Conservation (phyloP, 1,140 invertebrate species). For the Drosophila saltans region DNA sequence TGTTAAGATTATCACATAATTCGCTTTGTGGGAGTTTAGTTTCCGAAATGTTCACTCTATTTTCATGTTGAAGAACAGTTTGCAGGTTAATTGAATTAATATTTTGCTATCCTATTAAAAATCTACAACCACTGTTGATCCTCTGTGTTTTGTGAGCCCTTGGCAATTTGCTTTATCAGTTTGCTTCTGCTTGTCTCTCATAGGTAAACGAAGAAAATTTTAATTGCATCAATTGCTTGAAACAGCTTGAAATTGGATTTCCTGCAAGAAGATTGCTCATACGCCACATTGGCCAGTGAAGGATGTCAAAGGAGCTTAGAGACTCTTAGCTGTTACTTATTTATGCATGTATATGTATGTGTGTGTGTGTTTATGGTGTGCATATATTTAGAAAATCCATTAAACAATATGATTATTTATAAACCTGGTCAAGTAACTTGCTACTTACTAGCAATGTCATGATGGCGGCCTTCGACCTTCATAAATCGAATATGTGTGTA, state of each 20-base stretch:
- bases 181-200: not conserved
- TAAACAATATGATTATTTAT: conserved; percentile 59
- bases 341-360: not conserved
- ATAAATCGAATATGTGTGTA: conserved; percentile 37
- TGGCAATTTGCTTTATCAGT: not conserved
- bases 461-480: conserved; percentile 37
- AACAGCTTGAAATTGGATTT: conserved; percentile 7
- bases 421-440: conserved; percentile 38
- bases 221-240: conserved; percentile 44
- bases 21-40: too few relatives aligned
- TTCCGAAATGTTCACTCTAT: too few relatives aligned
- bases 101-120: not conserved
- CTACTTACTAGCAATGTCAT: conserved; percentile 39
- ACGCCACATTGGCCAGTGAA: conserved; percentile 24
- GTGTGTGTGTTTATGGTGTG: conserved; percentile 8
- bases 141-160: not conserved
- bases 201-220: conserved; percentile 27
- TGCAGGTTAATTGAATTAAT: too few relatives aligned
- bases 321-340: not conserved
- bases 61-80: too few relatives aligned
- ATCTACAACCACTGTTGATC: not conserved
- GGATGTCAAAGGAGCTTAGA: not conserved
- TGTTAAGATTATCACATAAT: too few relatives aligned
- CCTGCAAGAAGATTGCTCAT: conserved; percentile 26
- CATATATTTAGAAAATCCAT: conserved; percentile 61